A percentile compares a stretch with the other conserved stretches of the same genome.
phyloP scores from a whole-genome alignment of 1,140 invertebrate genomes.

The Bradynema listronoti region DNA sequence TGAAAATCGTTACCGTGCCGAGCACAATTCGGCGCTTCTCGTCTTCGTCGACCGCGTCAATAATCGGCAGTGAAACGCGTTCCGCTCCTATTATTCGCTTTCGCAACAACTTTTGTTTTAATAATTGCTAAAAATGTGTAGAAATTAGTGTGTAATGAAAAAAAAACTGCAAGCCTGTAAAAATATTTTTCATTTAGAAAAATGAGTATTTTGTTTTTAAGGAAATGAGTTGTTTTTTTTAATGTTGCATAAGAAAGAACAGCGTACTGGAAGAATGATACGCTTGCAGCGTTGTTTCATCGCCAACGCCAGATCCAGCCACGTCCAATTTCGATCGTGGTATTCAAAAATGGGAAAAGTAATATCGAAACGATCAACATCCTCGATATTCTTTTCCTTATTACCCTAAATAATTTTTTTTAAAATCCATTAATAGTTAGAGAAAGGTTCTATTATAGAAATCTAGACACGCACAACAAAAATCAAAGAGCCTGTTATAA shows the following conservation, averaged over 20 bases:
- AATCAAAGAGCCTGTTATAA: not conserved
- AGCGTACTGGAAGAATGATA: conserved; percentile 76
- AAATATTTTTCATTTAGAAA: no score
- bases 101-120: conserved; percentile 53
- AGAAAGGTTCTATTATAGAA: not conserved
- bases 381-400: conserved; percentile 95
- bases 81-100: conserved; percentile 34
- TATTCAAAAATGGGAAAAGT: conserved; percentile 60
- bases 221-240: conserved; percentile 20
- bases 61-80: conserved; percentile 6
- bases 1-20: conserved; percentile 33
- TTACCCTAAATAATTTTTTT: conserved; percentile 66
- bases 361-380: conserved; percentile 84
- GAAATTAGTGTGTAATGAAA: no score
- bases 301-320: conserved; percentile 90
- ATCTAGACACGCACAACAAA: not conserved
- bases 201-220: no score
- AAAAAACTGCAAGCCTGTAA: no score
- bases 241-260: conserved; percentile 55
- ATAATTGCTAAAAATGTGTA: conserved; percentile 54
- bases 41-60: conserved; percentile 50
- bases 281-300: conserved; percentile 84
- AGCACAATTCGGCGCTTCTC: conserved; percentile 57
- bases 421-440: not conserved
- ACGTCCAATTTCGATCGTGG: conserved; percentile 92